A percentile compares a stretch with the other conserved stretches of the same genome.
These are phyloP conservation scores for Nipponia nippon DNA, from an alignment of 2,113 vertebrate genomes.

Conservation along the genomic window DNA sequence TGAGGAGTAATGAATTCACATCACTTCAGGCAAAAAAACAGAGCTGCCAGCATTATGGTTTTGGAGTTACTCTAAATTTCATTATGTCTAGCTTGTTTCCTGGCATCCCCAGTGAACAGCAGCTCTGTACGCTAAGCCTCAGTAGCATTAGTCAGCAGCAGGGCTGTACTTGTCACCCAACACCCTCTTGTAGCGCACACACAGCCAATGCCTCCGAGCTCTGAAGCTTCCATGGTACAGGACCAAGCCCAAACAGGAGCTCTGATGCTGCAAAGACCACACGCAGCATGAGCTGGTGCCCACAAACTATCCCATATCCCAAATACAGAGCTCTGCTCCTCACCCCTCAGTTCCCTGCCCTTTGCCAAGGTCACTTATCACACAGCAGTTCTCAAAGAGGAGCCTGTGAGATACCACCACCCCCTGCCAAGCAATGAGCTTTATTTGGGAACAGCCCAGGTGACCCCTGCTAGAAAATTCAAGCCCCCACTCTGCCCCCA, in stretches of 20 bases:
- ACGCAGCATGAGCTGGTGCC: fast-evolving
- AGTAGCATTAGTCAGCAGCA: background rate
- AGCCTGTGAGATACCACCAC: background rate
- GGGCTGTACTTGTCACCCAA: background rate
- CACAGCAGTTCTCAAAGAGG: background rate
- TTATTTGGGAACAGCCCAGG: background rate
- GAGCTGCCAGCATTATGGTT: background rate
- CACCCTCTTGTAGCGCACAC: background rate
- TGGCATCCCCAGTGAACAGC: background rate
- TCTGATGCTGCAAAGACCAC: background rate
- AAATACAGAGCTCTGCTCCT: background rate
- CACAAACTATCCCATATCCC: too few relatives aligned
- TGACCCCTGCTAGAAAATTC: background rate
- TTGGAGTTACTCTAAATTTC: background rate
- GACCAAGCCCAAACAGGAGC: background rate
- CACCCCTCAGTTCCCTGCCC: background rate
- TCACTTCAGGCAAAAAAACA: background rate
- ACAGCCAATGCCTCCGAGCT: background rate
- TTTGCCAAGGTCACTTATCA: background rate
- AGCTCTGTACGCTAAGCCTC: fast-evolving
- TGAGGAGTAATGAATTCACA: fast-evolving
- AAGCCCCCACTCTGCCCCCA: background rate
- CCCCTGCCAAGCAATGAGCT: background rate
- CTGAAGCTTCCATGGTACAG: background rate
- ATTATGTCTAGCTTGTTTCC: background rate